Percentiles rank a stretch among this genome's conserved stretches.
These are phyloP conservation scores for Pandion haliaetus DNA, from an alignment of 2,113 vertebrate species.

Conservation along the genomic window DNA sequence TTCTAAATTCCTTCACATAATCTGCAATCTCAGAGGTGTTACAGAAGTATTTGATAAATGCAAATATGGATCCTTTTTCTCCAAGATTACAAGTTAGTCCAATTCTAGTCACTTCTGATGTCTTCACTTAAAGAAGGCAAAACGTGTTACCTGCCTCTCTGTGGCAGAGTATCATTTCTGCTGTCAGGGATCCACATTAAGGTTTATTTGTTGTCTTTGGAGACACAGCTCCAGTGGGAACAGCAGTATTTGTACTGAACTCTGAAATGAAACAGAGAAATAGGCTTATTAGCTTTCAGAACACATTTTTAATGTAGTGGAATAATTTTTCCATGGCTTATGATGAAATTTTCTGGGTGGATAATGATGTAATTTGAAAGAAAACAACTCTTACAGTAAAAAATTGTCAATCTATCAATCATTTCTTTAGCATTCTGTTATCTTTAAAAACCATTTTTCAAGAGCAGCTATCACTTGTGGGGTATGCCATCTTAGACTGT, in stretches of 20 bases:
- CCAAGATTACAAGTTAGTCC: not conserved
- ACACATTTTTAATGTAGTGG: not conserved
- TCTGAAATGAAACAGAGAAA: not conserved
- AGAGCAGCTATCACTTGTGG: not conserved
- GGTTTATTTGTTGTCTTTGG: not conserved
- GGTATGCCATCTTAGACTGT: not conserved
- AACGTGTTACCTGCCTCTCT: not conserved
- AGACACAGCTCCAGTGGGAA: not conserved
- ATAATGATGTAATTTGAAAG: not conserved
- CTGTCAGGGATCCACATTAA: not conserved
- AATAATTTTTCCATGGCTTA: not conserved
- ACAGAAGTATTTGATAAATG: not conserved
- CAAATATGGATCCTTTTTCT: not conserved
- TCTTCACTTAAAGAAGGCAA: not conserved
- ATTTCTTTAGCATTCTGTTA: not conserved
- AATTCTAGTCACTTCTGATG: not conserved
- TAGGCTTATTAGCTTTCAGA: not conserved
- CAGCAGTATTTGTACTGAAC: not conserved
- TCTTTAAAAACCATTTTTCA: not conserved
- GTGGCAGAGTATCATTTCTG: not conserved
- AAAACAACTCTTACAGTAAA: not conserved
- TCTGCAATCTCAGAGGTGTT: not conserved
- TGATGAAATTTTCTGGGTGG: not conserved
- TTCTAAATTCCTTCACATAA: not conserved
- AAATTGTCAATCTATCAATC: not conserved